Base-by-base conservation (phyloP, 2,888 invertebrate genomes). In the Agriopis leucophaearia region DNA sequence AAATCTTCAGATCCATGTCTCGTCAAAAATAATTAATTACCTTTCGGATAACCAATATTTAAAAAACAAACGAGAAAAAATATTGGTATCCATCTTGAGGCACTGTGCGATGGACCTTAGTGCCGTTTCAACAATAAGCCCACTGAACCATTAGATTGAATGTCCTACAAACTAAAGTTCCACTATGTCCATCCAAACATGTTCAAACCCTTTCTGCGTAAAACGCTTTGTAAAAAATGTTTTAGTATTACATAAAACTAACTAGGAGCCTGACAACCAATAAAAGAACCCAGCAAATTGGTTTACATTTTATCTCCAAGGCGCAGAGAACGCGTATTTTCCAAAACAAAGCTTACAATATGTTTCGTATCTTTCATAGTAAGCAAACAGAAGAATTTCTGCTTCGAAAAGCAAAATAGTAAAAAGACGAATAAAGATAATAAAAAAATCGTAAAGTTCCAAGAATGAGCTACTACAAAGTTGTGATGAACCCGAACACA, bases 401-500 rank as follows among this genome's bases (percentile, higher is more conserved):
- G 58, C 58, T 38, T 38, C 58, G 58, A 16, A 12, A 48, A 58
- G 58, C 58, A 58, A 48, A 57, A 58, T 47, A 38, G 47, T 58
- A 58, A 58, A 58, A 57, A 36, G 9, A 13, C 36, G 48, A 57
- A 57, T 57, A 45, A 45, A 36, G 57, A 48, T 48, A 58, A 16
- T 58, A 58, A 58, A 58, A 58, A 58, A 48, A 58, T 58, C 48
- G 38, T 58, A 58, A 58, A 58, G 38, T 58, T 58, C 48, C 47
- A 48, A 58, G 47, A 58, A 47, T 36, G 45, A 45, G 55, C 40
- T 55, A 42, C 55, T 45, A 57, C 47, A 58, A 47, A 47, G 58
- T 58, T 36, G 58, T 48, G 47, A 58, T 48, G 47, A 55, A 42
- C 55, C 6, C 36, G 58, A 48, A 10, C 36, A 58, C 58, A 58